Evolutionary conservation across 2,113 vertebrate genomes (phyloP).

Genomic region (Petaurus breviceps): DNA sequence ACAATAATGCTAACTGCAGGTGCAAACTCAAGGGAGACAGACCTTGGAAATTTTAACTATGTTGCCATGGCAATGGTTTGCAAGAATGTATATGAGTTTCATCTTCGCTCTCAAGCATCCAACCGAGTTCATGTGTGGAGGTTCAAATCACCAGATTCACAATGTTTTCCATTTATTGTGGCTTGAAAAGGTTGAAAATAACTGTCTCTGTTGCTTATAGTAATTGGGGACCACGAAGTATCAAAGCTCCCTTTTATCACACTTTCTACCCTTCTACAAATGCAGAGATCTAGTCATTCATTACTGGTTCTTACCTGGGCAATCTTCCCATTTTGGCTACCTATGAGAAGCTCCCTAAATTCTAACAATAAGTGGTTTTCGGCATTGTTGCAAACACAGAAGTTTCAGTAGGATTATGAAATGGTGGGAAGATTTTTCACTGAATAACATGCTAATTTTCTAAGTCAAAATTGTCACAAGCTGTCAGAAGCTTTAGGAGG

Average conservation of each 20-base stretch:
- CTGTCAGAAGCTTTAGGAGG: slow-evolving; percentile 17
- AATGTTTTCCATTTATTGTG: slow-evolving; percentile 69
- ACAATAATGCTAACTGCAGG: slow-evolving; percentile 79
- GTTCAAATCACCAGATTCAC: slow-evolving; percentile 70
- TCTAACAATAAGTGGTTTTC: slow-evolving; percentile 54
- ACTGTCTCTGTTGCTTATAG: slow-evolving; percentile 59
- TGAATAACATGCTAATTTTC: slow-evolving; percentile 70
- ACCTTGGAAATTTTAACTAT: slow-evolving; percentile 78
- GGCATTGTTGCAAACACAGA: slow-evolving; percentile 46
- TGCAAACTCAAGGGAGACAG: slow-evolving; percentile 79
- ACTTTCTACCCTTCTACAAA: slow-evolving; percentile 13
- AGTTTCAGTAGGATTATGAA: background rate
- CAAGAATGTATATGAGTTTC: slow-evolving; percentile 68
- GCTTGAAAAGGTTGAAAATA: slow-evolving; percentile 73
- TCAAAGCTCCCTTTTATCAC: background rate
- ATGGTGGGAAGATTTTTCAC: slow-evolving; percentile 28
- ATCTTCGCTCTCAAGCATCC: slow-evolving; percentile 71
- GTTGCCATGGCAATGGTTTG: slow-evolving; percentile 85
- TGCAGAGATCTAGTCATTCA: background rate
- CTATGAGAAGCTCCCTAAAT: slow-evolving; percentile 56
- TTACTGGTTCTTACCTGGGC: slow-evolving; percentile 34
- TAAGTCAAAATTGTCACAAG: slow-evolving; percentile 58
- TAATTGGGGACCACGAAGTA: slow-evolving; percentile 65
- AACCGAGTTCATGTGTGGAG: slow-evolving; percentile 67
- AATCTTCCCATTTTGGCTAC: slow-evolving; percentile 46